A percentile compares a stretch with the other conserved stretches of the same genome.
These are phyloP conservation scores for Cheilosia vernalis DNA, from an alignment of 2,888 invertebrate species.

Conservation along the genomic window DNA sequence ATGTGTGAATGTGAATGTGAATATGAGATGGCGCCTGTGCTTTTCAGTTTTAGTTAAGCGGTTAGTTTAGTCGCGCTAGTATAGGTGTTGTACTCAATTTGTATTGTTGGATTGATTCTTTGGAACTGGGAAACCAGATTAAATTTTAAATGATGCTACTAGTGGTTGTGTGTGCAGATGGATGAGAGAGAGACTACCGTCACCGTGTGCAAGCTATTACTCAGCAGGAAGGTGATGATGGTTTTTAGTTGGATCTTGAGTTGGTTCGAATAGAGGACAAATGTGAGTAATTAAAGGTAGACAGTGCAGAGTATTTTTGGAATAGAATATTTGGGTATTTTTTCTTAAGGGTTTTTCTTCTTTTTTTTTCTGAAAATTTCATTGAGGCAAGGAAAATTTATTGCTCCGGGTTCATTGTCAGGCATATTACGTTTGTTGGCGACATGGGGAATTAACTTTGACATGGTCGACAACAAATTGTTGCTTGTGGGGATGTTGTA, in stretches of 20 bases:
- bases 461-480: slow-evolving; percentile 7
- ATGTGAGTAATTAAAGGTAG: slow-evolving; percentile 31
- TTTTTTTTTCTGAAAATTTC: slow-evolving; percentile 1
- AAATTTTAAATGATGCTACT: slow-evolving; percentile 43
- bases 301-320: slow-evolving; percentile 30
- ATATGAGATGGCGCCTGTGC: slow-evolving; percentile 42
- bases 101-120: slow-evolving; percentile 23
- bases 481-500: not conserved
- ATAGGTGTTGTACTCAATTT: not conserved
- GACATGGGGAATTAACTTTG: slow-evolving; percentile 7
- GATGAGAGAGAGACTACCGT: slow-evolving; percentile 17
- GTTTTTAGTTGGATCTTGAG: slow-evolving; percentile 6
- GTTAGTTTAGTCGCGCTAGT: not conserved
- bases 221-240: slow-evolving; percentile 19
- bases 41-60: slow-evolving; percentile 33
- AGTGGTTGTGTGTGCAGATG: slow-evolving; percentile 14
- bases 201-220: slow-evolving; percentile 2
- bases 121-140: slow-evolving; percentile 55
- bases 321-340: not conserved
- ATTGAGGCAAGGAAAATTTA: slow-evolving; percentile 32
- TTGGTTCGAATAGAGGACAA: slow-evolving; percentile 25
- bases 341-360: not conserved
- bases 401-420: slow-evolving; percentile 34
- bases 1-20: not conserved
- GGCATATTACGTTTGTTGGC: not conserved